Percentiles rank a stretch among this genome's conserved stretches.
Evolutionary conservation across 2,113 vertebrate species (phyloP).

Genomic region (Semicossyphus pulcher): DNA sequence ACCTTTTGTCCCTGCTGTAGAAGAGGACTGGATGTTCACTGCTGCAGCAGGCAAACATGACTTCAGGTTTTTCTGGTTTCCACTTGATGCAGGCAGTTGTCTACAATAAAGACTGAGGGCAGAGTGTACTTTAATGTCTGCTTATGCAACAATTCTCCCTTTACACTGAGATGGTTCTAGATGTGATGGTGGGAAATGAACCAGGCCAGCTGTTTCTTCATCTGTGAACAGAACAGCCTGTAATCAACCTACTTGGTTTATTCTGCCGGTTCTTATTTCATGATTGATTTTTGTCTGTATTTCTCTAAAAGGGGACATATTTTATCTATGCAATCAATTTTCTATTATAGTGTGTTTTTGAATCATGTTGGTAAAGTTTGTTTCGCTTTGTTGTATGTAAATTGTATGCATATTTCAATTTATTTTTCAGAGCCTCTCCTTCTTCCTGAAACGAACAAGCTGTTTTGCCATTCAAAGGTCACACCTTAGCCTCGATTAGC

Average conservation of each 20-base stretch:
- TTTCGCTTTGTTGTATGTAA: no score
- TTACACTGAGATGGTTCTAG: background rate
- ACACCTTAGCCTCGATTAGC: no score
- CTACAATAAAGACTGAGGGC: background rate
- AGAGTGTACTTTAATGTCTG: background rate
- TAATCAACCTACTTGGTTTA: background rate
- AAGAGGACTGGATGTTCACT: background rate
- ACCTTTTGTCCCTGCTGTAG: background rate
- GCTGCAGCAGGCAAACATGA: background rate
- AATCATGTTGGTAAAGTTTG: no score
- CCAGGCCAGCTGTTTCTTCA: background rate
- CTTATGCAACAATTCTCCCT: background rate
- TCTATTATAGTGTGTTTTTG: no score
- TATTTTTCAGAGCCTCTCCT: no score
- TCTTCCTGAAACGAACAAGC: no score
- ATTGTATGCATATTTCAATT: no score
- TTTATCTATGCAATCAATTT: no score
- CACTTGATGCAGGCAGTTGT: constrained; percentile 6
- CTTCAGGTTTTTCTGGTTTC: constrained; percentile 59
- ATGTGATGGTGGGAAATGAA: background rate
- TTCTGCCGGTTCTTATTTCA: background rate
- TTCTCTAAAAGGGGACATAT: no score
- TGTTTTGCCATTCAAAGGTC: no score
- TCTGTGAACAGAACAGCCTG: background rate
- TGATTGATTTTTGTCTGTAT: background rate